A percentile compares a stretch with the other conserved stretches of the same genome.
These are phyloP conservation scores for Drosophila cognata DNA, from an alignment of 2,888 invertebrate species.

Conservation along the genomic window DNA sequence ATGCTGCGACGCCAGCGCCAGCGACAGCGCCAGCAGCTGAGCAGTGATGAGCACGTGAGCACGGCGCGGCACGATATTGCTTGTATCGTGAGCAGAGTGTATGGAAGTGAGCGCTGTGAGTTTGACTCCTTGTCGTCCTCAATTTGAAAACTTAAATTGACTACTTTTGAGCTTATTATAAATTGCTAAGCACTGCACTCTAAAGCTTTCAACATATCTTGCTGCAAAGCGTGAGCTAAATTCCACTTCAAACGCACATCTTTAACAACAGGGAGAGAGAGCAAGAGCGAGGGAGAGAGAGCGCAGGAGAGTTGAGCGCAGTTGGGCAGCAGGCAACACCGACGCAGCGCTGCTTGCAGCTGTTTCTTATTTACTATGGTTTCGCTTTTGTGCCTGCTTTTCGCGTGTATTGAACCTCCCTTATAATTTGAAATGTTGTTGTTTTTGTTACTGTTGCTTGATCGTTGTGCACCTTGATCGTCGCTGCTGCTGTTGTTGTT, in stretches of 20 bases:
- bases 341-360: conserved; percentile 67
- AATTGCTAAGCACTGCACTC: background rate
- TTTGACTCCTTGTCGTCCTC: background rate
- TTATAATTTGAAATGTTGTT: conserved; percentile 56
- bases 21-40: conserved; percentile 53
- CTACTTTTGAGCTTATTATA: background rate
- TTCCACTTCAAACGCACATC: conserved; percentile 24
- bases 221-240: background rate
- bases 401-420: conserved; percentile 75
- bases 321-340: conserved; percentile 29
- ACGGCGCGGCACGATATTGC: conserved; percentile 12
- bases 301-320: conserved; percentile 26
- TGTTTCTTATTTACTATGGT: conserved; percentile 81
- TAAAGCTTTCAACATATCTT: background rate
- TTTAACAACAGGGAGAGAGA: conserved; percentile 18
- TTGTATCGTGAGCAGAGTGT: background rate
- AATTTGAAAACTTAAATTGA: background rate
- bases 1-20: conserved; percentile 33
- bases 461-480: conserved; percentile 70
- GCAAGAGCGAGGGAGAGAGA: conserved; percentile 9
- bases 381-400: conserved; percentile 66
- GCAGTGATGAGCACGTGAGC: conserved; percentile 45
- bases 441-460: conserved; percentile 31
- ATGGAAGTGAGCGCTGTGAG: background rate
- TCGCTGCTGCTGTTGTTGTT: conserved; percentile 30